Conservation (phyloP, 2,888 invertebrate species). For the Hirtodrosophila alboralis region DNA sequence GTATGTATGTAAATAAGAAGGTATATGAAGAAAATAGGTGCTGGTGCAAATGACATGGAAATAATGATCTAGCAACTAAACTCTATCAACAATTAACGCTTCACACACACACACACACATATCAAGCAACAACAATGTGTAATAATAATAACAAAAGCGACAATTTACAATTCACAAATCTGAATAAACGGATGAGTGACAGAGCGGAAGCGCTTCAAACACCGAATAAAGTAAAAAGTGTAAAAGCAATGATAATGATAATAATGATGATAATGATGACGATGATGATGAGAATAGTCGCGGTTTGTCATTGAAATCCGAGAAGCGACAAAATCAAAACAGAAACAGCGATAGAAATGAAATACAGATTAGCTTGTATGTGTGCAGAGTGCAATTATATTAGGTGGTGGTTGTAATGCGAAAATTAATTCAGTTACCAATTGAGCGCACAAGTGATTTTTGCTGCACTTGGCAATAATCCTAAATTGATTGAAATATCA, state of each 20-base stretch:
- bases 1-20: constrained; percentile 9
- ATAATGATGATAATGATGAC: no score
- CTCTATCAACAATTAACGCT: constrained; percentile 46
- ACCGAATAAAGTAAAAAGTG: constrained; percentile 51
- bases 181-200: constrained; percentile 40
- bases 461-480: no score
- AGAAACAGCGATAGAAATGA: constrained; percentile 48
- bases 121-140: constrained; percentile 4
- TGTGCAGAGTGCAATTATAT: not conserved
- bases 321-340: constrained; percentile 65
- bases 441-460: no score
- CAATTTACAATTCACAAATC: not conserved
- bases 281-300: constrained; percentile 47
- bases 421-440: no score
- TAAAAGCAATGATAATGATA: no score
- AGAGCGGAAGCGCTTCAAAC: constrained; percentile 64
- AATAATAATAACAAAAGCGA: constrained; percentile 1
- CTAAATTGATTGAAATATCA: no score
- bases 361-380: constrained; percentile 35
- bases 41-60: constrained; percentile 26
- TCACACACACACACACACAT: no score
- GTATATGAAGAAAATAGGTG: constrained; percentile 36
- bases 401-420: no score
- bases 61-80: constrained; percentile 16
- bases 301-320: constrained; percentile 50